Evolutionary conservation across 2,888 invertebrate genomes (phyloP), one percentile per base, ranked within the genome.

Genomic region (Spatulosminthurus flaviceps): DNA sequence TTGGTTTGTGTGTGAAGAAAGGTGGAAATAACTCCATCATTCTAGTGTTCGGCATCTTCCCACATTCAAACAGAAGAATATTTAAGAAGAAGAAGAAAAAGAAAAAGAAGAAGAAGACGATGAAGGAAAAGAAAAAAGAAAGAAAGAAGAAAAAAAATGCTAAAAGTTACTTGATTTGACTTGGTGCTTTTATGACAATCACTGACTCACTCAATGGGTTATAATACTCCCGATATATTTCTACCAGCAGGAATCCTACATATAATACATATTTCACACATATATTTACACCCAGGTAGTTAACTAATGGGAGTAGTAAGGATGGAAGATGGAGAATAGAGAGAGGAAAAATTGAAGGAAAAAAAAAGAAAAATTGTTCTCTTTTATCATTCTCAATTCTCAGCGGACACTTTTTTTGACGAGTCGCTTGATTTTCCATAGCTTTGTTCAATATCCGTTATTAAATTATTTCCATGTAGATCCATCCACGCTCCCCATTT

Each of bases 1-100:
- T 72, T 72, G 16, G 71, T 72, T 21, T 21, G 43, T 13, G n/a
- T n/a, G 71, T 72, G 71, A 42, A 43, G 71, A 72, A 72, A 72
- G 71, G 71, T 72, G 71, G 71, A 72, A 72, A 72, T 72, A 72
- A 72, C 43, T 43, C 42, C 41, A 72, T 72, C 71, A 43, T 72
- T 72, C 42, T 70, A 24, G 22, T 43, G 22, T 43, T 42, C 24
- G 71, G 42, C 34, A 41, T 72, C 71, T 22, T 72, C 9, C 26
- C 71, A 24, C n/a, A n/a, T 26, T 11, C n/a, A 29, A 19, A 41
- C 5, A 21, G 21, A 34, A 7, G 19, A 21, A 21, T 19, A 21
- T 13, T 2, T 34, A 7, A 11, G 11, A 26, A 22, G 72, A 9
- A 51, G 19, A 26, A 22, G n/a, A 28, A 51, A n/a, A n/a, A n/a